Evolutionary conservation across 2,113 vertebrate species (phyloP), one percentile per base, ranked within the genome.

Genomic region (Mustelus asterias): DNA sequence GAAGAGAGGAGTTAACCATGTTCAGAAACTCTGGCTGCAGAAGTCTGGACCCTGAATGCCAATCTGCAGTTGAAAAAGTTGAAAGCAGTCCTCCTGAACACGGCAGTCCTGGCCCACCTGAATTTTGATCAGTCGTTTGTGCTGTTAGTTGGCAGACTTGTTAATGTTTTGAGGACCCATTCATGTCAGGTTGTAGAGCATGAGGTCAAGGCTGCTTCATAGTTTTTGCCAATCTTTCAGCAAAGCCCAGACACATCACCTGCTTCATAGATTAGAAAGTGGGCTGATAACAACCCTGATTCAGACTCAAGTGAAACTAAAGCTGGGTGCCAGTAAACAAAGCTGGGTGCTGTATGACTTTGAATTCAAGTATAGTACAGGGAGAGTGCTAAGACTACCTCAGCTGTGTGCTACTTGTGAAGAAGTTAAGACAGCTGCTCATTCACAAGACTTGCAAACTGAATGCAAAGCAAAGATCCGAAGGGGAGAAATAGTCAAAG

Each of bases 61-160:
- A 89, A 18, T 83, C 80, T 83, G 80, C 26, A 58, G 48, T 88
- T 89, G 80, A 41, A 89, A 63, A 89, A 89, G 48, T 89, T 89
- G 9, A 58, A 89, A 89, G 80, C 37, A 13, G 86, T 89, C 48
- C 18, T 85, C 37, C n/a, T 85, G n/a, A 41, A 37, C 41, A 85
- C 80, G 14, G 80, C 2, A 41, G n/a, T 41, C 72, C 80, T 85
- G 80, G 41, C 80, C 37, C 37, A 20, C 37, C 44, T 29, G 48
- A 89, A 89, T 89, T 54, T 26, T 29, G 48, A 89, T 89, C 10
- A 24, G 86, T 0, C 24, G 44, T 29, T 89, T 29, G 24, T 14
- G 8, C 48, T 58, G 86, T 89, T 24, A 89, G 48, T 48, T 48
- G 48, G 10, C 83, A 54, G 86, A 58, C 86, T 54, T 8, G 22